Evolutionary conservation across 2,113 vertebrate species (phyloP).

Genomic region (Scomber japonicus): DNA sequence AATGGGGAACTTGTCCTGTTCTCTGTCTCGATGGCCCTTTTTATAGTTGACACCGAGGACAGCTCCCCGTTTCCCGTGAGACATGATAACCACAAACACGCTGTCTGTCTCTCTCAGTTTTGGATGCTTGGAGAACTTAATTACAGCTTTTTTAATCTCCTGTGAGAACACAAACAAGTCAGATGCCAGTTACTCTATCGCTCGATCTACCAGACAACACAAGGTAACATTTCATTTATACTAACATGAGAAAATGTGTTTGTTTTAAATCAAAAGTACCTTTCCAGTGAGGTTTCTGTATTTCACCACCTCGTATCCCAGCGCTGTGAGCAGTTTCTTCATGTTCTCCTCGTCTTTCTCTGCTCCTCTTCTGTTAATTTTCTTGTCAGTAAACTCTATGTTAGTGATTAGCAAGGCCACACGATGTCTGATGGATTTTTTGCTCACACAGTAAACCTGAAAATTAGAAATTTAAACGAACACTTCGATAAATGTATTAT

Average conservation of each 20-base stretch:
- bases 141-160: slow-evolving; percentile 80
- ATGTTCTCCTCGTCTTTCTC: slow-evolving; percentile 82
- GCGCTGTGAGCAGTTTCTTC: slow-evolving; percentile 69
- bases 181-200: background rate
- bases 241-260: background rate
- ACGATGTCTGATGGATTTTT: slow-evolving; percentile 55
- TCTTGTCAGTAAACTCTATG: slow-evolving; percentile 66
- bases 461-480: background rate
- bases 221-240: background rate
- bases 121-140: slow-evolving; percentile 75
- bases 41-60: slow-evolving; percentile 80
- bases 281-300: slow-evolving; percentile 77
- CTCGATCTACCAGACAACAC: background rate
- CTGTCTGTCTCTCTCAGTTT: slow-evolving; percentile 88
- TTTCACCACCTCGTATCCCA: slow-evolving; percentile 83
- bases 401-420: slow-evolving; percentile 89
- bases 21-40: background rate
- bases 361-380: slow-evolving; percentile 71
- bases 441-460: slow-evolving; percentile 81
- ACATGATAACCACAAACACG: slow-evolving; percentile 91
- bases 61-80: slow-evolving; percentile 84
- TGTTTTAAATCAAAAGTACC: slow-evolving; percentile 69
- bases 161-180: slow-evolving; percentile 58
- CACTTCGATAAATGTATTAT: too few species aligned
- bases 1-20: slow-evolving; percentile 63